These are phyloP conservation scores for Didymodactylos carnosus DNA, from an alignment of 2,888 invertebrate genomes.

Conservation along the genomic window DNA sequence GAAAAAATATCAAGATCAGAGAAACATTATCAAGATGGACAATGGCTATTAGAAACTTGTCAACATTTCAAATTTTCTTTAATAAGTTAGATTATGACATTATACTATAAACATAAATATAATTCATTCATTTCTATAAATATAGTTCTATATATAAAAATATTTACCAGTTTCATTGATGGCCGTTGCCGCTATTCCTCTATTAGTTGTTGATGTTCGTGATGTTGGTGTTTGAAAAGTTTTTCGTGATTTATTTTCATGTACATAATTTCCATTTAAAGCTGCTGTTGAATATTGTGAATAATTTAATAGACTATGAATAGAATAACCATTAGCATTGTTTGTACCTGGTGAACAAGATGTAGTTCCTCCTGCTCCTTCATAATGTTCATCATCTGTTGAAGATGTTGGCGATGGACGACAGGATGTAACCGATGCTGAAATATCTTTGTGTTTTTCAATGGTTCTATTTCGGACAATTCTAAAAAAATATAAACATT, in stretches of 20 bases:
- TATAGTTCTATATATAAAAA: no score
- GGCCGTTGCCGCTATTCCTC: background rate
- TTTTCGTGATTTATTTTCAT: background rate
- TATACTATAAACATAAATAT: no score
- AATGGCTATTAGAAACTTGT: no score
- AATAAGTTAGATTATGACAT: no score
- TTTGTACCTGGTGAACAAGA: no score
- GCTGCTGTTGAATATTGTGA: no score
- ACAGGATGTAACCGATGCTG: background rate
- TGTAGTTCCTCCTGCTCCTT: background rate
- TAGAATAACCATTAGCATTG: background rate
- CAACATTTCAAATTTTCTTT: no score
- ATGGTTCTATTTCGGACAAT: constrained; percentile 66
- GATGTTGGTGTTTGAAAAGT: background rate
- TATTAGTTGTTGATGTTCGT: background rate
- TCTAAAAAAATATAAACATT: constrained; percentile 44
- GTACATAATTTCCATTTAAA: no score
- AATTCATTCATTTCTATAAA: no score
- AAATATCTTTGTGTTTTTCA: background rate
- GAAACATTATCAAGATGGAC: no score
- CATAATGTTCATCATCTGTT: background rate
- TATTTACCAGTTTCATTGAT: background rate
- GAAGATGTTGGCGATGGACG: background rate
- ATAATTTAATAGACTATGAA: background rate
- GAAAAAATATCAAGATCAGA: no score